Base-by-base conservation (phyloP, 2,113 vertebrate species). In the Rhinichthys klamathensis region DNA sequence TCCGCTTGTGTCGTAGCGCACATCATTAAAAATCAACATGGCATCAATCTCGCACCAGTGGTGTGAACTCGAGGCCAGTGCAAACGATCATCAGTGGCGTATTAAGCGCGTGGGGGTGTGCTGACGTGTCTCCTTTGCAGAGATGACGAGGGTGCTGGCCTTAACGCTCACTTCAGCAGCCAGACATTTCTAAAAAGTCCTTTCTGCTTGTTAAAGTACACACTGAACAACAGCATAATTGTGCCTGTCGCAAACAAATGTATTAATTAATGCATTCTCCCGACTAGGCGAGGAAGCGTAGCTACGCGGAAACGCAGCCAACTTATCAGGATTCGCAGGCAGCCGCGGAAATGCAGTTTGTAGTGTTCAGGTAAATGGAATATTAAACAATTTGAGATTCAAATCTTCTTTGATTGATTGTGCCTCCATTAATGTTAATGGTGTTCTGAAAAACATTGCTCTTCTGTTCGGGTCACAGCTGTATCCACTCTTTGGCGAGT, bases 1-100 rank as follows among this genome's bases (percentile, higher is more conserved):
- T 65, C 65, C 82, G 77, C 90, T 80, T 85, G 83, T 83, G 63
- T 88, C 92, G 85, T 85, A 87, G 87, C 85, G 88, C 88, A 91
- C 93, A 95, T 94, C 92, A 94, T 95, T 95, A 95, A 93, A 94
- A 94, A 94, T 92, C 92, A 93, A 92, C 91, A 91, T 91, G 89
- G 89, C 91, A 92, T 93, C 92, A 92, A 91, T 93, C 88, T 91
- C 56, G 83, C 86, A 87, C 87, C 58, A 60, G 32, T 13, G 82
- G 86, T 79, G 58, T 90, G 91, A 94, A 92, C 93, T 89, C 70
- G 76, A 80, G 60, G 90, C 87, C 91, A 91, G 88, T 90, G 91
- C 89, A 90, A 91, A 91, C 46, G 87, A 90, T 93, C 92, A 90
- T 92, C 92, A 90, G 84, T 49, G 75, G 16, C 27, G 38, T 76